These are phyloP conservation scores for Rhipidura dahli DNA, from an alignment of 2,113 vertebrate genomes.

Conservation along the genomic window DNA sequence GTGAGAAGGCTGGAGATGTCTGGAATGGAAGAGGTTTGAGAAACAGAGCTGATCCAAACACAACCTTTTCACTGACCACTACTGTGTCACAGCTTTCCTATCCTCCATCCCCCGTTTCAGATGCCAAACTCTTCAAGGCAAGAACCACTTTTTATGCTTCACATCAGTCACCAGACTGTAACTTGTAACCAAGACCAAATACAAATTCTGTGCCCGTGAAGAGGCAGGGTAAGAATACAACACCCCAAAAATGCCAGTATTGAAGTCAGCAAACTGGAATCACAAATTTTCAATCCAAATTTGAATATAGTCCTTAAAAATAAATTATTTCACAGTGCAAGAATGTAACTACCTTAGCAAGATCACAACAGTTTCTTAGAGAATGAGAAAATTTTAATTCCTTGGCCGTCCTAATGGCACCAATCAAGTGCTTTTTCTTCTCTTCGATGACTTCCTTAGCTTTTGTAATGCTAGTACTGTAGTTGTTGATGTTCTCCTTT, in stretches of 20 bases:
- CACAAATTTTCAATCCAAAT: not conserved
- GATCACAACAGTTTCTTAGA: slow-evolving; percentile 68
- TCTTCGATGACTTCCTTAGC: slow-evolving; percentile 68
- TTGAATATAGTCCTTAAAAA: not conserved
- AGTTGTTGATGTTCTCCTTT: slow-evolving; percentile 47
- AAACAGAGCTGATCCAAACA: not conserved
- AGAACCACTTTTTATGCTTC: not conserved
- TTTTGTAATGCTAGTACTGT: slow-evolving; percentile 48
- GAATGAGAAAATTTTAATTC: slow-evolving; percentile 71
- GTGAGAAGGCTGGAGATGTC: not conserved
- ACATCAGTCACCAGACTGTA: not conserved
- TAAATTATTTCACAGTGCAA: not conserved
- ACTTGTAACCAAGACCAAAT: not conserved
- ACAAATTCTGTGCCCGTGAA: not conserved
- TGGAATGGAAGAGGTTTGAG: not conserved
- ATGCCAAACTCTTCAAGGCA: not conserved
- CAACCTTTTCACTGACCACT: not conserved
- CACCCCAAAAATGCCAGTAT: not conserved
- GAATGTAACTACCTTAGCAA: slow-evolving; percentile 65
- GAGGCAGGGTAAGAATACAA: not conserved
- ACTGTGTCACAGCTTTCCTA: not conserved
- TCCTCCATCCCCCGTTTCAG: not conserved
- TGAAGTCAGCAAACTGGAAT: not conserved
- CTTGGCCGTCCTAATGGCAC: slow-evolving; percentile 77
- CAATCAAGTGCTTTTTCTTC: slow-evolving; percentile 70